phyloP scores from a whole-genome alignment of 2,888 invertebrate species.

The Ischnus inquisitorius region DNA sequence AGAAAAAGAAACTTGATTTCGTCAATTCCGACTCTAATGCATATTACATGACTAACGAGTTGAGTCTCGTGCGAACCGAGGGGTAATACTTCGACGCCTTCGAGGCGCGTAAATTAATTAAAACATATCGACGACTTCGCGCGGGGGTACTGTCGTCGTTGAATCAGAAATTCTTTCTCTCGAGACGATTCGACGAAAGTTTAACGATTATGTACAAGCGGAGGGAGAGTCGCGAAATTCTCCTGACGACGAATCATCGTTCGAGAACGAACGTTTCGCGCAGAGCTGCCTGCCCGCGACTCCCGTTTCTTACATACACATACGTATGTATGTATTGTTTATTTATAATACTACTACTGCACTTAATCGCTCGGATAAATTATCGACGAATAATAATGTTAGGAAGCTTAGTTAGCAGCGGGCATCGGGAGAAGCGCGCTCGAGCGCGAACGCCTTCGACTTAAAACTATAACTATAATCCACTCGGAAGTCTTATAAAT shows the following conservation, averaged over 20 bases:
- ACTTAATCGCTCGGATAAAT: constrained; percentile 47
- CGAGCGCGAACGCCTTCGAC: constrained; percentile 38
- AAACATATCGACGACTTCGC: constrained; percentile 16
- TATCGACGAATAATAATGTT: constrained; percentile 60
- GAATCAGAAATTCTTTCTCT: constrained; percentile 39
- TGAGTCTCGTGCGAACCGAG: constrained; percentile 51
- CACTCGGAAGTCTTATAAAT: constrained; percentile 68
- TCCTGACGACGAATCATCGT: constrained; percentile 21
- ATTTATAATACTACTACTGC: constrained; percentile 41
- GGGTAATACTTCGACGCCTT: constrained; percentile 58
- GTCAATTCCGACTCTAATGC: constrained; percentile 19
- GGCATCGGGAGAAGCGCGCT: background rate
- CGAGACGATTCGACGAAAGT: constrained; percentile 49
- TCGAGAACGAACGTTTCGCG: constrained; percentile 26
- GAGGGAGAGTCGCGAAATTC: constrained; percentile 30
- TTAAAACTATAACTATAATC: constrained; percentile 50
- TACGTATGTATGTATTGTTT: background rate
- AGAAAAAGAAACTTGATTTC: constrained; percentile 19
- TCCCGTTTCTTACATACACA: constrained; percentile 14
- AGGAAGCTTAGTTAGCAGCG: constrained; percentile 59
- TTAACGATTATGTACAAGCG: constrained; percentile 67
- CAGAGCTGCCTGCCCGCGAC: constrained; percentile 55
- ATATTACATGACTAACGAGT: constrained; percentile 51
- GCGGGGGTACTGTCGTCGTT: constrained; percentile 8
- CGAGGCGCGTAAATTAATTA: constrained; percentile 17